Percentiles rank a stretch among this genome's conserved stretches.
These are phyloP conservation scores for Epizoanthus stellaris DNA, from an alignment of 92 coral and sea anemone species.

Conservation along the genomic window DNA sequence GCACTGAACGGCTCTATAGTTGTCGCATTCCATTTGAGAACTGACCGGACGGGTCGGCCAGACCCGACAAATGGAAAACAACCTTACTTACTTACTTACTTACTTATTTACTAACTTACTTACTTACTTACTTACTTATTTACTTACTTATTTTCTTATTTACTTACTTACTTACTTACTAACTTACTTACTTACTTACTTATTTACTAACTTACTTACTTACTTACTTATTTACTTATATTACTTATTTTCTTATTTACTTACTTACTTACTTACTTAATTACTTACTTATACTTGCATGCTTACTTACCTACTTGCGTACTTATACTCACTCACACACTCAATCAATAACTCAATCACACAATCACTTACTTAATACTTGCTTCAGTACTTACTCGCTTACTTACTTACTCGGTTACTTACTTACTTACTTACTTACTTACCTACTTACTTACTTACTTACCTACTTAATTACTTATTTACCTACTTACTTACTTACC, in stretches of 20 bases:
- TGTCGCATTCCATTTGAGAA: too few relatives aligned
- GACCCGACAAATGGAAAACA: too few relatives aligned
- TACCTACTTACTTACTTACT: neutral
- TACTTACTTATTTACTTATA: neutral
- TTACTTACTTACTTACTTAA: neutral
- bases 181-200: neutral
- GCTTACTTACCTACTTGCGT: neutral
- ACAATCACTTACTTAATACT: neutral
- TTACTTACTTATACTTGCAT: neutral
- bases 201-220: neutral
- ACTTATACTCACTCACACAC: neutral
- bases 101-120: neutral
- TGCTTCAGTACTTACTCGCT: neutral
- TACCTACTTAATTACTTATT: neutral
- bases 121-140: constrained; percentile 7
- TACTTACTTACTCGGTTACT: neutral
- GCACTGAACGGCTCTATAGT: too few relatives aligned
- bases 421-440: neutral
- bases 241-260: neutral
- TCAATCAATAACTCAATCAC: too few relatives aligned
- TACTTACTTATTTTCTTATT: neutral
- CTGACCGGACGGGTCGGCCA: too few relatives aligned
- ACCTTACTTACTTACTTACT: neutral
- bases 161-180: too few relatives aligned
- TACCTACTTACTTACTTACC: neutral